Percentiles rank a stretch among this genome's conserved stretches.
These are phyloP conservation scores for Gasterosteus aculeatus DNA, from an alignment of 2,113 vertebrate genomes.

Conservation along the genomic window DNA sequence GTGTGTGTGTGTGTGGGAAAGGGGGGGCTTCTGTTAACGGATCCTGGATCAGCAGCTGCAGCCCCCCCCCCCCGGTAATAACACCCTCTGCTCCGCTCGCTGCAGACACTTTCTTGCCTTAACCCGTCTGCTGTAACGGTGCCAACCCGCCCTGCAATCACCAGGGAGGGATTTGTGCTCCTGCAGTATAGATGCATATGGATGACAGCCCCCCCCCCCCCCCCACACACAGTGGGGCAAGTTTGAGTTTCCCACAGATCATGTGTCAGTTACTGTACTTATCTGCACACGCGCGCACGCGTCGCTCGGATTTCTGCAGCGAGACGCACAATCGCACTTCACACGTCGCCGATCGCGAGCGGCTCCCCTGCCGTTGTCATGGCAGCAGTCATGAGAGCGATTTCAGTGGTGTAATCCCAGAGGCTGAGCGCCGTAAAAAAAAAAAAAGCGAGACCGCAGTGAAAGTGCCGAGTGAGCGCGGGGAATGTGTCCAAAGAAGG, in stretches of 20 bases:
- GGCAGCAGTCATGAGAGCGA: slow-evolving; percentile 77
- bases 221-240: not conserved
- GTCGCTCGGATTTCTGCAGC: slow-evolving; percentile 47
- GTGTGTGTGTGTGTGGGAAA: not conserved
- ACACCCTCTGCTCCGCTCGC: slow-evolving; percentile 30
- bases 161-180: slow-evolving; percentile 16
- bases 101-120: slow-evolving; percentile 48
- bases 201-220: not conserved
- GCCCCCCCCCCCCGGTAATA: slow-evolving; percentile 34
- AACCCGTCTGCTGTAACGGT: slow-evolving; percentile 28
- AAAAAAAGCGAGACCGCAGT: slow-evolving; percentile 67
- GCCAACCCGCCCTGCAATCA: slow-evolving; percentile 51
- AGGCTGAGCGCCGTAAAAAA: slow-evolving; percentile 69
- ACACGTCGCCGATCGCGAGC: slow-evolving; percentile 40
- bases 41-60: slow-evolving; percentile 27
- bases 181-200: not conserved
- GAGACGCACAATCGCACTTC: slow-evolving; percentile 67
- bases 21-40: slow-evolving; percentile 23
- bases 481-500: slow-evolving; percentile 13
- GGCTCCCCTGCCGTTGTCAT: slow-evolving; percentile 82
- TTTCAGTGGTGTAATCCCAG: slow-evolving; percentile 79
- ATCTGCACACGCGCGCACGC: not conserved
- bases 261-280: slow-evolving; percentile 27
- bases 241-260: slow-evolving; percentile 6
- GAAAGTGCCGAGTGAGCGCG: slow-evolving; percentile 36